These are phyloP conservation scores for Limanda limanda DNA, from an alignment of 2,113 vertebrate genomes.

Conservation along the genomic window DNA sequence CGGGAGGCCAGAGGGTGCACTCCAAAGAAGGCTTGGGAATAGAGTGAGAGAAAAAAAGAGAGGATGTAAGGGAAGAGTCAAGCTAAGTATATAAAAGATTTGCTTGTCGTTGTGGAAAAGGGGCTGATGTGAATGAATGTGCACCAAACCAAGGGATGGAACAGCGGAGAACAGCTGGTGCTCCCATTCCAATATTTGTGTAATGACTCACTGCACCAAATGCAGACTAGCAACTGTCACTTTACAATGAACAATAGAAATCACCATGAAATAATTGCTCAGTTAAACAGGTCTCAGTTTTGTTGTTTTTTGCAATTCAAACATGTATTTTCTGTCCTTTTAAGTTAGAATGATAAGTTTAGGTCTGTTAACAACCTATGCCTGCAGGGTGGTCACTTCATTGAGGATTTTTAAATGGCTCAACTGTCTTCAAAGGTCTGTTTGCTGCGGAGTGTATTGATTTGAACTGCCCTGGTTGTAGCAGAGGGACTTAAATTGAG, in stretches of 20 bases:
- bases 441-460: constrained; percentile 39
- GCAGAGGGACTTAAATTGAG: constrained; percentile 10
- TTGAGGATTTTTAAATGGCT: constrained; percentile 9
- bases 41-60: constrained; percentile 22
- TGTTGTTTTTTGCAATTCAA: not conserved
- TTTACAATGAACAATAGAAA: constrained; percentile 29
- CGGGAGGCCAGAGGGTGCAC: constrained; percentile 29
- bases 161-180: constrained; percentile 43
- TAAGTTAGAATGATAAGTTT: not conserved
- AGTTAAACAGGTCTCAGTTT: not conserved
- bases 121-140: constrained; percentile 61
- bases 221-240: not conserved
- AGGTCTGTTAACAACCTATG: constrained; percentile 13
- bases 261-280: constrained; percentile 7
- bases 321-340: not conserved
- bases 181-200: constrained; percentile 45
- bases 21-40: constrained; percentile 21
- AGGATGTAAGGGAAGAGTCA: constrained; percentile 39
- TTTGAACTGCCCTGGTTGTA: constrained; percentile 26
- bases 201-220: constrained; percentile 16
- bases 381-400: constrained; percentile 11
- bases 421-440: constrained; percentile 22
- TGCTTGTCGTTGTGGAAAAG: constrained; percentile 60
- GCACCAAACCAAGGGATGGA: constrained; percentile 30
- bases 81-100: constrained; percentile 75